Evolutionary conservation across 1,140 invertebrate genomes (phyloP), one percentile per base, ranked within the genome.

Genomic region (Thrips palmi): DNA sequence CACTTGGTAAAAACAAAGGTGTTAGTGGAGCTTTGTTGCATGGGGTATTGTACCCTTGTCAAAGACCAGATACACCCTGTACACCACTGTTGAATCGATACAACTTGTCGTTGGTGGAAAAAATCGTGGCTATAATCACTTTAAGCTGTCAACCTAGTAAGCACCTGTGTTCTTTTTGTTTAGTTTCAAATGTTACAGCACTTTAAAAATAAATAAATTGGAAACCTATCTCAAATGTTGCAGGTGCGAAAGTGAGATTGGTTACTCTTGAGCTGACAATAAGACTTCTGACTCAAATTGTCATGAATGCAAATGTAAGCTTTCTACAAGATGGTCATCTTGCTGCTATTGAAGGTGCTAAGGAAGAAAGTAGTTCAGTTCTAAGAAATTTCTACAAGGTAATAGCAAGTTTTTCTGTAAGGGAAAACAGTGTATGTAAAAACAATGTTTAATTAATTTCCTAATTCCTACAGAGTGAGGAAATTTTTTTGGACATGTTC

Each of bases 401-500:
- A 35, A 41, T 34, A 11, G 6, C 7, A 1, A 15, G 14, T 29
- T 39, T 15, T 24, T 4, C 12, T 1, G 12, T 15, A 34, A 18
- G 18, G 6, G 17, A 10, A 8, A 8, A 8, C 17, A 32, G 14
- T 8, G 17, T 32, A 10, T 7, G 17, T 19, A 27, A 34, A 42
- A 31, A 27, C 5, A 21, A 40, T 12, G 3, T 5, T 35, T 40
- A 8, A 32, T 45, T 39, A 35, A 28, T 45, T 39, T 38, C n/a
- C 31, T 38, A 27, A 29, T 38, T 36, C 34, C 51, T 57, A 35
- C 52, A 77, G 72, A 89, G 83, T 52, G 92, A 97, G 65, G 92
- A 97, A 52, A 91, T 97, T 45, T 98, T 98, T 63, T 61, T 97
- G 21, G 93, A 98, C 55, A 88, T 97, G 71, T 98, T 99, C 61